Percentiles rank a stretch among this genome's conserved stretches.
Conservation (phyloP, 2,797 vertebrate species). For the Centropyge bicolor region DNA sequence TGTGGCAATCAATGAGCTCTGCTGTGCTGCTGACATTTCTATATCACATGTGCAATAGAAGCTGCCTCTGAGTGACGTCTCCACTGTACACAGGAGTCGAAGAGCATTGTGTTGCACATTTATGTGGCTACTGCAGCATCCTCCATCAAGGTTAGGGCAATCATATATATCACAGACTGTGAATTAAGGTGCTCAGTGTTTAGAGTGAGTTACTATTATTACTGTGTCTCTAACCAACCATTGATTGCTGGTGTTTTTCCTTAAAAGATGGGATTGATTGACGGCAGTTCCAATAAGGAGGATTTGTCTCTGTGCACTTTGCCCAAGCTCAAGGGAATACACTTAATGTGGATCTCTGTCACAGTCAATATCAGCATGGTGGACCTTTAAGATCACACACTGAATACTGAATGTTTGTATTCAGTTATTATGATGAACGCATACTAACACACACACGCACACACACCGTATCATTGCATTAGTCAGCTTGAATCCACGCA, state of each 20-base stretch:
- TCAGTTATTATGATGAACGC: constrained; percentile 16
- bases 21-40: constrained; percentile 66
- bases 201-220: constrained; percentile 67
- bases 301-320: constrained; percentile 56
- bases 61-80: constrained; percentile 31
- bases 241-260: constrained; percentile 41
- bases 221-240: constrained; percentile 47
- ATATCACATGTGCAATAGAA: constrained; percentile 50
- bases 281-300: constrained; percentile 51
- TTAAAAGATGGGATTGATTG: constrained; percentile 56
- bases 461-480: constrained; percentile 19
- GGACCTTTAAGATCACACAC: constrained; percentile 43
- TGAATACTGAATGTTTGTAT: constrained; percentile 51
- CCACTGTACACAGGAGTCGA: constrained; percentile 25
- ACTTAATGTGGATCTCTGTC: constrained; percentile 43
- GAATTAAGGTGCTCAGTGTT: constrained; percentile 50
- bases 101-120: constrained; percentile 36
- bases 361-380: constrained; percentile 39
- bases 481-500: constrained; percentile 10
- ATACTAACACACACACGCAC: background rate
- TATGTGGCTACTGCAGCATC: constrained; percentile 28
- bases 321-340: constrained; percentile 43
- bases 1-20: constrained; percentile 66
- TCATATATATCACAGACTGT: constrained; percentile 29
- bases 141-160: constrained; percentile 40